phyloP scores from a whole-genome alignment of 2,797 vertebrate genomes.

The Potorous gilbertii region DNA sequence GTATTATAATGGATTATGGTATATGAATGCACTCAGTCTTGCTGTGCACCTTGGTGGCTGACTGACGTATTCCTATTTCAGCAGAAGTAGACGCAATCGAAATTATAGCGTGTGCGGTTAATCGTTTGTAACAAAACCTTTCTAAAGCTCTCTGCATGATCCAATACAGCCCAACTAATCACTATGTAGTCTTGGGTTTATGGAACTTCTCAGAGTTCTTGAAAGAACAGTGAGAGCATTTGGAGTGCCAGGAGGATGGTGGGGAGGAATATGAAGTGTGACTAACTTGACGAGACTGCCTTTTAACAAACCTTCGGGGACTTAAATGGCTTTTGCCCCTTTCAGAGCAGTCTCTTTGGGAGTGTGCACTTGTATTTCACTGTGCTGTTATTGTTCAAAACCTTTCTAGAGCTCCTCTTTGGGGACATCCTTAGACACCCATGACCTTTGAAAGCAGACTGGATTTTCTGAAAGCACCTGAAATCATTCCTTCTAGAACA shows the following conservation, averaged over 20 bases:
- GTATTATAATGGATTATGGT: not conserved
- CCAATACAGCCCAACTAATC: not conserved
- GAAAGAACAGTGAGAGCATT: slow-evolving; percentile 30
- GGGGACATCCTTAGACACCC: not conserved
- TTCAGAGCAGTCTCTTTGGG: not conserved
- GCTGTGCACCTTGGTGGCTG: not conserved
- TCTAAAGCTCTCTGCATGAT: not conserved
- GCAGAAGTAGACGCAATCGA: not conserved
- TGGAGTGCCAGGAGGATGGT: not conserved
- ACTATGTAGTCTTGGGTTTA: slow-evolving; percentile 22
- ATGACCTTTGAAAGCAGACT: not conserved
- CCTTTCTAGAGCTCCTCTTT: not conserved
- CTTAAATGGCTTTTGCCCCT: not conserved
- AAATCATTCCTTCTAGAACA: not conserved
- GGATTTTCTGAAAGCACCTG: not conserved
- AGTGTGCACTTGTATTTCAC: not conserved
- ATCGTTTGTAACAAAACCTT: slow-evolving; percentile 26
- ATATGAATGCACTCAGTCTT: slow-evolving; percentile 8
- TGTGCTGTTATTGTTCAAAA: not conserved
- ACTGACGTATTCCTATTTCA: not conserved
- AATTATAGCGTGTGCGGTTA: not conserved
- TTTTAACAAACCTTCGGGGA: not conserved
- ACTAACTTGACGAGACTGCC: not conserved
- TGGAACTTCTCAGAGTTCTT: slow-evolving; percentile 35
- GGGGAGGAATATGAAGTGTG: not conserved